Conservation (phyloP, 37 sponge, comb jelly and placozoan species). For the Ianthella basta region DNA sequence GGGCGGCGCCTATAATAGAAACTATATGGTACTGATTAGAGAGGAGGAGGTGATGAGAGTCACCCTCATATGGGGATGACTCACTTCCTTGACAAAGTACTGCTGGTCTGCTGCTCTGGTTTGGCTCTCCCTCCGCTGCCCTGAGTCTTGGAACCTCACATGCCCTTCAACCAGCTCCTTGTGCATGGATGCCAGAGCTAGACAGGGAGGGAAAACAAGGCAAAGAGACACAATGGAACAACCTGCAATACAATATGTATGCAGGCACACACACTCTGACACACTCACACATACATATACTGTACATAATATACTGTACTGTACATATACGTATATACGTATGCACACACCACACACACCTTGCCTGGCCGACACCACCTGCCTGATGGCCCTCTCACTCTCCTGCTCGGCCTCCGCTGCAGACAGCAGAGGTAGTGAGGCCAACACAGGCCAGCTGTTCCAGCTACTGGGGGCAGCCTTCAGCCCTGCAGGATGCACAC, state of each 20-base stretch:
- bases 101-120: background rate
- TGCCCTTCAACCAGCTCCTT: slow-evolving; percentile 14
- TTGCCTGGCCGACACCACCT: background rate
- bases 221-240: background rate
- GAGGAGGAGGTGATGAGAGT: too few relatives aligned
- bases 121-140: background rate
- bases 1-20: too few relatives aligned
- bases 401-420: slow-evolving; percentile 29
- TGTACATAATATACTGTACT: too few relatives aligned
- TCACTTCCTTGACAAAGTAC: too few relatives aligned
- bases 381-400: background rate
- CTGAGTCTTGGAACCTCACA: background rate
- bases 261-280: too few relatives aligned
- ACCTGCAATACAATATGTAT: too few relatives aligned
- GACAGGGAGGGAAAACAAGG: background rate
- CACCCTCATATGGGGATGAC: too few relatives aligned
- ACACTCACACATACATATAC: too few relatives aligned
- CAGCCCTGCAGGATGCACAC: slow-evolving; percentile 40
- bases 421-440: background rate
- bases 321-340: too few relatives aligned
- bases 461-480: slow-evolving; percentile 40
- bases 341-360: too few relatives aligned
- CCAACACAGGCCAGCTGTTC: slow-evolving; percentile 64
- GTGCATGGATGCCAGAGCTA: slow-evolving; percentile 7
- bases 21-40: too few relatives aligned